Evolutionary conservation across 92 coral and sea anemone species (phyloP).

Genomic region (Phenganax stokvisi): DNA sequence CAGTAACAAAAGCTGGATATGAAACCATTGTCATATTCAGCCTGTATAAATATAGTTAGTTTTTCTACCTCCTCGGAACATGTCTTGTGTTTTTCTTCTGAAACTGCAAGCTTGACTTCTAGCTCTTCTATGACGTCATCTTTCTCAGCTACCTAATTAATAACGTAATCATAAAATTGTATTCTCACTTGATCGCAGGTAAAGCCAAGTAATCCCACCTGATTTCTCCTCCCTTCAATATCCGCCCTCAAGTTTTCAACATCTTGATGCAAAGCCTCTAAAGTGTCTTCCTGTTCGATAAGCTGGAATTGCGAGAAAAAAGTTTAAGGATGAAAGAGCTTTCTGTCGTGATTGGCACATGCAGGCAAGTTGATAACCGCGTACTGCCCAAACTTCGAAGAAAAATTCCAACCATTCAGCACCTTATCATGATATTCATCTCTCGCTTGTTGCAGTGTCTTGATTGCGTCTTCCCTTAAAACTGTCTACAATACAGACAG

Average conservation of each 20-base stretch:
- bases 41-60: neutral
- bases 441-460: constrained; percentile 32
- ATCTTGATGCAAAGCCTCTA: constrained; percentile 22
- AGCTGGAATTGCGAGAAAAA: neutral
- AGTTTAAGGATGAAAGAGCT: neutral
- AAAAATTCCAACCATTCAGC: no score
- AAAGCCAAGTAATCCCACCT: neutral
- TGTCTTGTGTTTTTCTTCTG: constrained; percentile 85
- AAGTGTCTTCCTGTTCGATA: constrained; percentile 26
- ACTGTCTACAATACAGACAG: neutral
- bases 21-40: neutral
- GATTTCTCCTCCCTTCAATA: constrained; percentile 13
- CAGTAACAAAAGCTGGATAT: no score
- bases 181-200: neutral
- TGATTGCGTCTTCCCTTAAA: constrained; percentile 32
- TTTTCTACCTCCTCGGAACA: constrained; percentile 79
- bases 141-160: constrained; percentile 63
- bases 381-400: neutral
- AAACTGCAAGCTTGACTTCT: constrained; percentile 78
- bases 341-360: neutral
- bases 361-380: neutral
- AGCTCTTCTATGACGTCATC: constrained; percentile 68
- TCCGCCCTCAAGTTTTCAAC: constrained; percentile 26
- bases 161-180: neutral
- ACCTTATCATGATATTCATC: constrained; percentile 31